These are phyloP conservation scores for Xenotilapia leptura DNA, from an alignment of 2,113 vertebrate genomes.

Conservation along the genomic window DNA sequence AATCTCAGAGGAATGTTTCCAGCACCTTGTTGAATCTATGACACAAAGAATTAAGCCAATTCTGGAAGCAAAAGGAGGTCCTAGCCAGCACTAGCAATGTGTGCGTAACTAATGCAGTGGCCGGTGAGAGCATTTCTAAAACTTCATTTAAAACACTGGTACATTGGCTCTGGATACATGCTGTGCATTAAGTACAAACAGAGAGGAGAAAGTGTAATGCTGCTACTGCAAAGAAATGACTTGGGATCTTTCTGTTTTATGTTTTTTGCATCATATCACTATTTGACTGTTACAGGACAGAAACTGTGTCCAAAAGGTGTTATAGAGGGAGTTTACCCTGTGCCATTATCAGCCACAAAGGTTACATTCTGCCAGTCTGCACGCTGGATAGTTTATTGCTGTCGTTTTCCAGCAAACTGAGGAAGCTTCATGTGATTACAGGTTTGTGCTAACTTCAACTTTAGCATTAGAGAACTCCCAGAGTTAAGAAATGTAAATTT, in stretches of 20 bases:
- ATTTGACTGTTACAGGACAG: neutral
- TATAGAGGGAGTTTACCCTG: neutral
- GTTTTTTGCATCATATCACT: neutral
- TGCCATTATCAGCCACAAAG: neutral
- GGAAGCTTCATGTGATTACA: neutral
- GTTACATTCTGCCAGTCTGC: neutral
- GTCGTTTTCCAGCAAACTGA: neutral
- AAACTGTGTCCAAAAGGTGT: neutral
- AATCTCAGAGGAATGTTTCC: neutral
- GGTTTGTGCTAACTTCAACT: neutral
- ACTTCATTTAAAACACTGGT: neutral
- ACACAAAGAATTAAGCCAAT: neutral
- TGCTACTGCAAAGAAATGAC: neutral
- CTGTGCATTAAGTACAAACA: neutral
- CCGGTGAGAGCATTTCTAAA: neutral
- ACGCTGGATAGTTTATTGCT: neutral
- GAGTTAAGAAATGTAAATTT: neutral
- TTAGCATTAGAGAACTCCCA: neutral
- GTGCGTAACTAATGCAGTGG: neutral
- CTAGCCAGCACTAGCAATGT: neutral
- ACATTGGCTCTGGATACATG: neutral
- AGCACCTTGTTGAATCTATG: neutral
- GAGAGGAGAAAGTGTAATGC: neutral
- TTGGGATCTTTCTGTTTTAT: fast-evolving
- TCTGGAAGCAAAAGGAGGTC: neutral